These are phyloP conservation scores for Nowickia ferox DNA, from an alignment of 2,888 invertebrate species.

Conservation along the genomic window DNA sequence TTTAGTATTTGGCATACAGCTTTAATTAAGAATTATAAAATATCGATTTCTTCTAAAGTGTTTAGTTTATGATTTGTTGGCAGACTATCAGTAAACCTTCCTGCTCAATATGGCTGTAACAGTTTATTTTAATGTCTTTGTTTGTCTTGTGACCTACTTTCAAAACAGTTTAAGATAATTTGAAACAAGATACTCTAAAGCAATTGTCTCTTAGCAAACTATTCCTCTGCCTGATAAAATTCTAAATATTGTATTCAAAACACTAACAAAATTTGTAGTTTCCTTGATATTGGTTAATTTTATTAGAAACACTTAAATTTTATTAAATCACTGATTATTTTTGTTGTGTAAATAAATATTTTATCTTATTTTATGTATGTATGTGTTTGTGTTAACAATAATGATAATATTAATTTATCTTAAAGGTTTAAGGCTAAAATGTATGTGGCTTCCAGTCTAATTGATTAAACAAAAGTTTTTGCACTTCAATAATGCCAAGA, in stretches of 20 bases:
- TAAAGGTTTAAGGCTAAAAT: constrained; percentile 29
- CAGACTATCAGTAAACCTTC: too few relatives aligned
- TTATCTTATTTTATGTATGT: not conserved
- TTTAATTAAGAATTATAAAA: too few relatives aligned
- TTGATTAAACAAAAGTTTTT: constrained; percentile 43
- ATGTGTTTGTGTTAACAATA: not conserved
- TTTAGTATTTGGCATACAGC: too few relatives aligned
- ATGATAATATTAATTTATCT: constrained; percentile 33
- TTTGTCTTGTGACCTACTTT: too few relatives aligned
- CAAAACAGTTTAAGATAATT: too few relatives aligned
- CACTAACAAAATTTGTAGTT: not conserved
- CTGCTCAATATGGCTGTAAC: too few relatives aligned
- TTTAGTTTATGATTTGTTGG: too few relatives aligned
- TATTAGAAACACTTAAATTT: constrained; percentile 6
- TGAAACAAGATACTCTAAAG: too few relatives aligned
- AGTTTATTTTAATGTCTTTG: too few relatives aligned
- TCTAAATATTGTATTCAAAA: not conserved
- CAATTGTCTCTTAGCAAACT: too few relatives aligned
- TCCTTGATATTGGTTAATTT: not conserved
- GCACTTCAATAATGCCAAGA: constrained; percentile 47
- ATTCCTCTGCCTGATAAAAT: not conserved
- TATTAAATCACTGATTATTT: constrained; percentile 15
- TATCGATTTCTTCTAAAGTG: too few relatives aligned
- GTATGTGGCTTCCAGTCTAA: constrained; percentile 48
- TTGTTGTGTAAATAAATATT: constrained; percentile 16